These are phyloP conservation scores for Drosophila miranda DNA, from an alignment of 1,140 invertebrate species.

Conservation along the genomic window DNA sequence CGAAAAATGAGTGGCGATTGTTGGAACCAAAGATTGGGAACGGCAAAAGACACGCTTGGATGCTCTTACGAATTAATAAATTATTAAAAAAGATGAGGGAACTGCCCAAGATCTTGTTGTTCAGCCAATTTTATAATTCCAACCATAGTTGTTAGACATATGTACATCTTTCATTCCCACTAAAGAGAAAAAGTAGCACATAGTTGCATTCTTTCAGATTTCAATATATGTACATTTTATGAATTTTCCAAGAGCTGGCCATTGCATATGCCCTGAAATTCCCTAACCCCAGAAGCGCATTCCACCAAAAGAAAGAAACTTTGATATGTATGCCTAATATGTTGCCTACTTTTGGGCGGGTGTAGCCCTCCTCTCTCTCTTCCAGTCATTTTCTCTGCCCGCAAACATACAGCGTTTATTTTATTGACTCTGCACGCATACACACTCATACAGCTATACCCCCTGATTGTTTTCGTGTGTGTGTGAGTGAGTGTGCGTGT, in stretches of 20 bases:
- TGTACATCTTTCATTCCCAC: too few species aligned
- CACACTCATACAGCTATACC: slow-evolving; percentile 22
- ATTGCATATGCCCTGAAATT: not conserved
- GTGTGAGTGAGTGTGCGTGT: slow-evolving; percentile 11
- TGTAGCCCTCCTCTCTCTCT: not conserved
- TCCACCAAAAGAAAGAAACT: slow-evolving; percentile 36
- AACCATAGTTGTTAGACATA: not conserved
- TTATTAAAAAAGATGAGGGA: not conserved
- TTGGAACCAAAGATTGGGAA: slow-evolving; percentile 19
- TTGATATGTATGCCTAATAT: slow-evolving; percentile 68
- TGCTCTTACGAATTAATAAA: slow-evolving; percentile 21
- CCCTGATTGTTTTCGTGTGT: slow-evolving; percentile 30
- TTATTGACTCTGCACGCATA: slow-evolving; percentile 70
- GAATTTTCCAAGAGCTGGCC: too few species aligned
- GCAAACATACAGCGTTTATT: slow-evolving; percentile 74
- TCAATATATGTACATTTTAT: too few species aligned
- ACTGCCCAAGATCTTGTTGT: too few species aligned
- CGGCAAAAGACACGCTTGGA: slow-evolving; percentile 18
- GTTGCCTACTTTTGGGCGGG: slow-evolving; percentile 64
- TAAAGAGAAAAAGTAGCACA: not conserved
- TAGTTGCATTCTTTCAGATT: too few species aligned
- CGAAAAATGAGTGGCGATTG: slow-evolving; percentile 64
- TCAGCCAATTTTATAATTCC: too few species aligned
- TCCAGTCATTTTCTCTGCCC: slow-evolving; percentile 28
- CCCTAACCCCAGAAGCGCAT: slow-evolving; percentile 20